Evolutionary conservation across 2,113 vertebrate species (phyloP).

Genomic region (Ptilorrhoa leucosticta): DNA sequence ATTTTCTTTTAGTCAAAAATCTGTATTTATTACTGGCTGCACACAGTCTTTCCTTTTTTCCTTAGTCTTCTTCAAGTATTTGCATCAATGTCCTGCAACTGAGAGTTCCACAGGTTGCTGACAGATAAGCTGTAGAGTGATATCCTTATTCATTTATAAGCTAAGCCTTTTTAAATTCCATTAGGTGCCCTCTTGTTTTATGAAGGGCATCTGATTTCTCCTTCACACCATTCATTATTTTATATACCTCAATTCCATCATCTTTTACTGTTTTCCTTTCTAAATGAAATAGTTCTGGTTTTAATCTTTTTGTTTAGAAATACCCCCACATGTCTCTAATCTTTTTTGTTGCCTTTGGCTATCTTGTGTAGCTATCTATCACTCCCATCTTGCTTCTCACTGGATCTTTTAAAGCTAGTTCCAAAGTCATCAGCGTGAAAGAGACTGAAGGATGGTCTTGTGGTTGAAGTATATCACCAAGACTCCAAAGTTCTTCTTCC

Average conservation of each 20-base stretch:
- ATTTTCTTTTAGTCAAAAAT: not conserved
- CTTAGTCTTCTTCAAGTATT: not conserved
- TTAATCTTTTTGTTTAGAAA: slow-evolving; percentile 62
- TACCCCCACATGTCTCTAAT: slow-evolving; percentile 51
- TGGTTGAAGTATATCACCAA: not conserved
- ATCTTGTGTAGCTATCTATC: slow-evolving; percentile 31
- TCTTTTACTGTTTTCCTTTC: slow-evolving; percentile 51
- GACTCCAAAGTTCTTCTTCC: not conserved
- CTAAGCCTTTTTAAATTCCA: slow-evolving; percentile 10
- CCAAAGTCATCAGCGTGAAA: slow-evolving; percentile 50
- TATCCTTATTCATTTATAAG: not conserved
- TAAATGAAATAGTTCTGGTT: slow-evolving; percentile 57
- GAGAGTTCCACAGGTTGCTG: not conserved
- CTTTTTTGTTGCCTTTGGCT: slow-evolving; percentile 52
- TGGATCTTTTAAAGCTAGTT: slow-evolving; percentile 60
- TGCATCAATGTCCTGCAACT: not conserved
- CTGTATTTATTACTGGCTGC: not conserved
- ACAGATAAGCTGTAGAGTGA: not conserved
- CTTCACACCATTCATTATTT: slow-evolving; percentile 42
- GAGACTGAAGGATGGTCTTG: slow-evolving; percentile 13
- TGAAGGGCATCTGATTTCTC: slow-evolving; percentile 61
- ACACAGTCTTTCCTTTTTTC: not conserved
- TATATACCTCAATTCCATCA: slow-evolving; percentile 13
- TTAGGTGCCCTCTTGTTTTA: slow-evolving; percentile 23
- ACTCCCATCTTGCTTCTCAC: slow-evolving; percentile 39